Evolutionary conservation across 2,797 vertebrate species (phyloP).

Genomic region (Hozukius guyotensis): DNA sequence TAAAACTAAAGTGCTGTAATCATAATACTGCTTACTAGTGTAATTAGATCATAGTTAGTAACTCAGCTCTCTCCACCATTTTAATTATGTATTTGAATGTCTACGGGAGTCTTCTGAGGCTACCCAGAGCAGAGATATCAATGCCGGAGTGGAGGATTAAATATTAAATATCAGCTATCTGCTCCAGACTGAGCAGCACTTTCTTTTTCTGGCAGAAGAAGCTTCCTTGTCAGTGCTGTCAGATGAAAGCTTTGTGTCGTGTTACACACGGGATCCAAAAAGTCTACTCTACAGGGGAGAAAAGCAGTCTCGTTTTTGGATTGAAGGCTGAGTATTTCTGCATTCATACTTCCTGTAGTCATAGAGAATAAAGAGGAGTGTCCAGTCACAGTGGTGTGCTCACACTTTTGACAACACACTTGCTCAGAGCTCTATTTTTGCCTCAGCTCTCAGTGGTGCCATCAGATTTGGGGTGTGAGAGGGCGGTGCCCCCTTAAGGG

Average conservation of each 20-base stretch:
- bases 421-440: constrained; percentile 29
- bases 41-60: not conserved
- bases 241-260: constrained; percentile 16
- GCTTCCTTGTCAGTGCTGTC: not conserved
- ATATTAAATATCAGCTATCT: constrained; percentile 58
- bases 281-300: not conserved
- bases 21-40: not conserved
- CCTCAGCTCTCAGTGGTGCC: constrained; percentile 1
- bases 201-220: constrained; percentile 10
- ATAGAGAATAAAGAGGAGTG: not conserved
- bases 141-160: constrained; percentile 45
- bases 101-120: constrained; percentile 25
- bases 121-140: constrained; percentile 39
- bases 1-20: not conserved
- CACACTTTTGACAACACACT: constrained; percentile 5
- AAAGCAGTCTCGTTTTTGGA: not conserved
- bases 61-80: not conserved
- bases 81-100: constrained; percentile 52
- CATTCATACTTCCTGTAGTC: not conserved
- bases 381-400: not conserved
- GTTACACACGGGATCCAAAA: not conserved
- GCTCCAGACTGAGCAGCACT: constrained; percentile 24
- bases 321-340: not conserved
- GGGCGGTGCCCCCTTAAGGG: not conserved
- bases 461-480: not conserved